A percentile compares a stretch with the other conserved stretches of the same genome.
These are phyloP conservation scores for Masnerella sp. DNA, from an alignment of 2,888 invertebrate genomes.

Conservation along the genomic window DNA sequence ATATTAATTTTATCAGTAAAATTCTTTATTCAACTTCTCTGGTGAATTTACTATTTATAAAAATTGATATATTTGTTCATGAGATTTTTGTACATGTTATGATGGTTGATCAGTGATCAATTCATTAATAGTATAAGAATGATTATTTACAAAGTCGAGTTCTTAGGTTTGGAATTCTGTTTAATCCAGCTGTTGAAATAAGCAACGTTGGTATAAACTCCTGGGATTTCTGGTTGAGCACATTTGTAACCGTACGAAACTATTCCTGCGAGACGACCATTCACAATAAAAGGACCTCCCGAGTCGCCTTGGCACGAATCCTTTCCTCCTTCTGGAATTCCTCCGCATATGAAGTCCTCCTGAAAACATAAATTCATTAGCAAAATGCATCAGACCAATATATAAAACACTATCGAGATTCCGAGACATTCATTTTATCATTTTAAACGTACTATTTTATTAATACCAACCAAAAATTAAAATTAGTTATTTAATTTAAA, in stretches of 20 bases:
- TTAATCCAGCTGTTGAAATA: conserved; percentile 36
- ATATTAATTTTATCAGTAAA: too few species aligned
- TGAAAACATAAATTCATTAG: conserved; percentile 15
- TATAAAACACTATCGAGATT: too few species aligned
- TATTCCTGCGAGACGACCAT: conserved; percentile 38
- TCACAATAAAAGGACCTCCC: conserved; percentile 42
- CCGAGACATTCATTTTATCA: too few species aligned
- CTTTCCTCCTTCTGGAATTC: conserved; percentile 40
- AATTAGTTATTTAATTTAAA: too few species aligned
- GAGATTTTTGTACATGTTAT: too few species aligned
- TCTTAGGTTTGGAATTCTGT: background rate
- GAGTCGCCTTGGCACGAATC: conserved; percentile 54
- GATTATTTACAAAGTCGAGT: background rate
- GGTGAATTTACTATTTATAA: too few species aligned
- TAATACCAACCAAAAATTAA: too few species aligned
- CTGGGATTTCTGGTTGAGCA: conserved; percentile 33
- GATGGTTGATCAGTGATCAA: too few species aligned
- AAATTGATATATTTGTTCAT: too few species aligned
- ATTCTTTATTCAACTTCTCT: too few species aligned
- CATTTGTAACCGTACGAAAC: conserved; percentile 45
- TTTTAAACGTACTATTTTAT: too few species aligned
- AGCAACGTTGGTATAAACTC: conserved; percentile 48
- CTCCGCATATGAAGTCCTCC: conserved; percentile 44
- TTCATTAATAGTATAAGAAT: too few species aligned
- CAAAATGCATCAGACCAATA: background rate